phyloP scores from a whole-genome alignment of 1,140 invertebrate species.

The Akabosia matsudoensis region DNA sequence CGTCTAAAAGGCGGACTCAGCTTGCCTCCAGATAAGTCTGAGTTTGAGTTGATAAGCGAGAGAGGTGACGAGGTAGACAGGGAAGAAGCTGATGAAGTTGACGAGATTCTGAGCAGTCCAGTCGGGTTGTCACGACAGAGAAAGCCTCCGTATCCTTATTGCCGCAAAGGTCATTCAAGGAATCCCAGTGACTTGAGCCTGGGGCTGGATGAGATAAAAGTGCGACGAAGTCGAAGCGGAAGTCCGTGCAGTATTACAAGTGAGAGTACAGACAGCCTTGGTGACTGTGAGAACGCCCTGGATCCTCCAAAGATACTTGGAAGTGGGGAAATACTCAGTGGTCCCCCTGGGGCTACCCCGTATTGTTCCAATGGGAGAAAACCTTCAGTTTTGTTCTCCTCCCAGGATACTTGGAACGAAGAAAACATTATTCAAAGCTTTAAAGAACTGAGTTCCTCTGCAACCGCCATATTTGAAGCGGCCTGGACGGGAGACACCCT shows the following conservation, averaged over 20 bases:
- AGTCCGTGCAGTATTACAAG: constrained; percentile 41
- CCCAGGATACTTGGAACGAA: constrained; percentile 42
- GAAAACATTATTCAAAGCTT: constrained; percentile 37
- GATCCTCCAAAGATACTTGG: constrained; percentile 7
- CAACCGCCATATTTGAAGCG: constrained; percentile 36
- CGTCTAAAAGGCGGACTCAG: no score
- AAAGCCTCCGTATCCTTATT: not conserved
- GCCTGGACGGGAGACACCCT: constrained; percentile 39
- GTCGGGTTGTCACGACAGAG: not conserved
- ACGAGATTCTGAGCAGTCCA: not conserved
- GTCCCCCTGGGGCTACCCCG: not conserved
- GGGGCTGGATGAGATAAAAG: not conserved
- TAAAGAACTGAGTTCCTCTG: constrained; percentile 34
- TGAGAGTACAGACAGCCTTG: constrained; percentile 42
- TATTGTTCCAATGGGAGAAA: constrained; percentile 24
- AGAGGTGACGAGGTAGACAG: no score
- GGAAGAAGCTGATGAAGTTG: constrained; percentile 25
- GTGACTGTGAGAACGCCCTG: constrained; percentile 37
- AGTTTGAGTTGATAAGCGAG: no score
- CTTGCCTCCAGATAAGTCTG: no score
- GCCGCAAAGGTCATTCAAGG: not conserved
- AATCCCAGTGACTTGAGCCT: constrained; percentile 29
- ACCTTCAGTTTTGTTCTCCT: constrained; percentile 40
- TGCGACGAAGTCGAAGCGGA: constrained; percentile 14
- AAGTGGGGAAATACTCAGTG: not conserved